Percentiles rank a stretch among this genome's conserved stretches.
Conservation (phyloP, 2,888 invertebrate genomes). For the Corythucha ciliata region DNA sequence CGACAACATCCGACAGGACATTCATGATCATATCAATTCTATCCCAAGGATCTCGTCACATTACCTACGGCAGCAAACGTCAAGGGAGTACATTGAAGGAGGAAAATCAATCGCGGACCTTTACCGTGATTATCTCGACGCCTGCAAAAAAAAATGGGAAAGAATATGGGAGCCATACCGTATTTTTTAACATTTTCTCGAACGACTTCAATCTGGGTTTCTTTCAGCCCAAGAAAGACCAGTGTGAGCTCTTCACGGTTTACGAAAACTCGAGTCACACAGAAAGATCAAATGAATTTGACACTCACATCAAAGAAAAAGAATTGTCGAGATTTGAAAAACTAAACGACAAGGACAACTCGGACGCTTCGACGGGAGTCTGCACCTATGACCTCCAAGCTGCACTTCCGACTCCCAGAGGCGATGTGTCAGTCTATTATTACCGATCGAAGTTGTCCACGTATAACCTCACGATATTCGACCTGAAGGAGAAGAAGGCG, state of each 20-base stretch:
- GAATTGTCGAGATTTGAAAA: constrained; percentile 31
- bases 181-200: background rate
- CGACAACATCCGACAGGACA: no score
- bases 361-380: constrained; percentile 23
- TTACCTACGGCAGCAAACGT: no score
- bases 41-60: no score
- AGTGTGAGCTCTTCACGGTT: constrained; percentile 1
- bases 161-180: no score
- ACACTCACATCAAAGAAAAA: constrained; percentile 28
- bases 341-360: constrained; percentile 25
- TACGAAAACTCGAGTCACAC: background rate
- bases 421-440: constrained; percentile 34
- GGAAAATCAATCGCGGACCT: no score
- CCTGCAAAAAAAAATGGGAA: no score
- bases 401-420: constrained; percentile 33
- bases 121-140: no score
- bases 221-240: constrained; percentile 9
- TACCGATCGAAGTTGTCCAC: constrained; percentile 24
- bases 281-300: background rate
- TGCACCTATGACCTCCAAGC: constrained; percentile 35
- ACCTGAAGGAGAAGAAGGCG: constrained; percentile 3
- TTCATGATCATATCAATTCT: no score
- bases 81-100: no score
- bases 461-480: constrained; percentile 13
- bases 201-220: background rate